A percentile compares a stretch with the other conserved stretches of the same genome.
These are phyloP conservation scores for Masnerella sp. DNA, from an alignment of 2,888 invertebrate species.

Conservation along the genomic window DNA sequence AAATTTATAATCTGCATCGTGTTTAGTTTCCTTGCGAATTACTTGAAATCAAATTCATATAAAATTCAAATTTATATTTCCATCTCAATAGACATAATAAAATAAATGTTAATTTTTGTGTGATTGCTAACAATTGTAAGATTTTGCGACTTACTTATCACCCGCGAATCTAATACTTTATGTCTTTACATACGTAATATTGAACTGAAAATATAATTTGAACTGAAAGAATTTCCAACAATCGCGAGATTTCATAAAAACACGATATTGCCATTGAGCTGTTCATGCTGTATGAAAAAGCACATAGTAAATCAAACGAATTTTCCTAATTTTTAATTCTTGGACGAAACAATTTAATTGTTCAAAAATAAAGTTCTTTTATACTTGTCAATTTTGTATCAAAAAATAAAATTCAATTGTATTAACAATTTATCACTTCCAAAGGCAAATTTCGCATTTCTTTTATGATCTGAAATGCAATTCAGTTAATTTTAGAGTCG, in stretches of 20 bases:
- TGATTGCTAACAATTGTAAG: not conserved
- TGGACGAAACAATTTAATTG: not conserved
- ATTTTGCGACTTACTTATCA: constrained; percentile 28
- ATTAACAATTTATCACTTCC: constrained; percentile 36
- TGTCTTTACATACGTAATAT: constrained; percentile 16
- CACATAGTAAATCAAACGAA: not conserved
- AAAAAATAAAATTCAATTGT: constrained; percentile 29
- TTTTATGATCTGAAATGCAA: constrained; percentile 31
- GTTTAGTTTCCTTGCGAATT: not conserved
- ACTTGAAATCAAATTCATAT: constrained; percentile 3
- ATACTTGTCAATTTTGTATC: not conserved
- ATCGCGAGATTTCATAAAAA: constrained; percentile 6
- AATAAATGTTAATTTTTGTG: not conserved
- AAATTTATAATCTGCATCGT: constrained; percentile 12
- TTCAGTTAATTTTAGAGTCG: constrained; percentile 39
- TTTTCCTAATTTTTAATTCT: constrained; percentile 3
- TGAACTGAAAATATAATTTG: constrained; percentile 14
- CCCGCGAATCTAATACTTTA: constrained; percentile 37
- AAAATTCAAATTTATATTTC: not conserved
- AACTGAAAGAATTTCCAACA: constrained; percentile 3
- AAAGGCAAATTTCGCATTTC: constrained; percentile 6
- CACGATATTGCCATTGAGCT: constrained; percentile 29
- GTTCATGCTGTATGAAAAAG: constrained; percentile 24
- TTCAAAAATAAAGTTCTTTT: not conserved
- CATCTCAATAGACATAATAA: not conserved